These are phyloP conservation scores for Apis florea DNA, from an alignment of 1,140 invertebrate genomes.

Conservation along the genomic window DNA sequence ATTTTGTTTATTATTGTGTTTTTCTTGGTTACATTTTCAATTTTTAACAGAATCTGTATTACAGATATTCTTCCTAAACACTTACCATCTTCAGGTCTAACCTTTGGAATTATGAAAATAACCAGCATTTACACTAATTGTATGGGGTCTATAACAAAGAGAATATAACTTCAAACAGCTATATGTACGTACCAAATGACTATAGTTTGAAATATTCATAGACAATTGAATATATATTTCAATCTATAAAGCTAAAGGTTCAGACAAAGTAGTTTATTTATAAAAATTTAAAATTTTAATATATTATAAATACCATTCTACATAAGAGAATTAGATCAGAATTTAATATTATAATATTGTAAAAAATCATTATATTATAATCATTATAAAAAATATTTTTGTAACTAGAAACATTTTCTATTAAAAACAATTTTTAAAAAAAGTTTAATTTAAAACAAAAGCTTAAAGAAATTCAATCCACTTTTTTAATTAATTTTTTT, in stretches of 20 bases:
- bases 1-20: background rate
- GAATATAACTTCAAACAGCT: conserved; percentile 78
- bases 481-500: background rate
- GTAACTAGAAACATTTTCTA: background rate
- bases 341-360: background rate
- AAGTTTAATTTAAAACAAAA: background rate
- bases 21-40: conserved; percentile 20
- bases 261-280: conserved; percentile 9
- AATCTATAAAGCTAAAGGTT: conserved; percentile 33
- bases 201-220: conserved; percentile 26
- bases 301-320: background rate
- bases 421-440: too few relatives aligned
- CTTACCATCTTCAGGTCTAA: conserved; percentile 78
- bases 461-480: background rate
- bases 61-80: conserved; percentile 75
- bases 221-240: background rate
- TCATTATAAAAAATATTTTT: background rate
- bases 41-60: conserved; percentile 54
- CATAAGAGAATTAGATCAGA: background rate
- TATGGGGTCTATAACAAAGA: conserved; percentile 80
- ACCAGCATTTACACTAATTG: conserved; percentile 80
- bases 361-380: background rate
- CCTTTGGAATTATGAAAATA: conserved; percentile 80
- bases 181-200: conserved; percentile 42
- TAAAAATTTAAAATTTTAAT: background rate